Base-by-base conservation (phyloP, 2,888 invertebrate species). In the Rambutsinella grinnellia region DNA sequence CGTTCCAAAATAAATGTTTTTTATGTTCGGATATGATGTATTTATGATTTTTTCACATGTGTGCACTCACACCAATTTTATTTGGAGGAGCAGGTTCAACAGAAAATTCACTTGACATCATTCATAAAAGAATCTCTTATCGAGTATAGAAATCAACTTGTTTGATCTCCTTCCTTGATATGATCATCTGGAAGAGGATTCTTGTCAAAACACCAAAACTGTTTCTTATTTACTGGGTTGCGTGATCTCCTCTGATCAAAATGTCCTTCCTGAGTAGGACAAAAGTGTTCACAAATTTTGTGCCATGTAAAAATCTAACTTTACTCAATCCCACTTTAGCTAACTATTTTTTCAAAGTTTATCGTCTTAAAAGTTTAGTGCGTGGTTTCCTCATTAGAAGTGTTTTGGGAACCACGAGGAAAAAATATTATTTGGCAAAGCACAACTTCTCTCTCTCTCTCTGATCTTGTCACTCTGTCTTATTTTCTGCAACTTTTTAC, bases 321-420 rank as follows among this genome's bases (percentile, higher is more conserved):
- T 36, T 36, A 36, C 36, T 5, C 5, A 36, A 5, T 36, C 36
- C 36, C 5, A 36, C 5, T 36, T 5, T 36, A 36, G 36, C 6
- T 8, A 36, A 36, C 36, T 36, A 8, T 36, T 36, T 36, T 36
- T 36, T 13, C 36, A 49, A 49, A 17, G n/a, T n/a, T 49, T 49
- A 3, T 49, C n/a, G 6, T 49, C n/a, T 15, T 46, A 3, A 49
- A 49, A 27, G 49, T 63, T 63, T 28, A 47, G 44, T 47, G 60
- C 51, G 68, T 65, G 63, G 47, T 47, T 28, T 65, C 53, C 53
- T 65, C 63, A 65, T 65, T 65, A 65, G 56, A n/a, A n/a, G n/a
- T n/a, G n/a, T n/a, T n/a, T n/a, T n/a, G n/a, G n/a, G n/a, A n/a
- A n/a, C n/a, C n/a, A n/a, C n/a, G n/a, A n/a, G n/a, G n/a, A n/a